Percentiles rank a stretch among this genome's conserved stretches.
These are phyloP conservation scores for Hemitrygon akajei DNA, from an alignment of 2,797 vertebrate species.

Conservation along the genomic window DNA sequence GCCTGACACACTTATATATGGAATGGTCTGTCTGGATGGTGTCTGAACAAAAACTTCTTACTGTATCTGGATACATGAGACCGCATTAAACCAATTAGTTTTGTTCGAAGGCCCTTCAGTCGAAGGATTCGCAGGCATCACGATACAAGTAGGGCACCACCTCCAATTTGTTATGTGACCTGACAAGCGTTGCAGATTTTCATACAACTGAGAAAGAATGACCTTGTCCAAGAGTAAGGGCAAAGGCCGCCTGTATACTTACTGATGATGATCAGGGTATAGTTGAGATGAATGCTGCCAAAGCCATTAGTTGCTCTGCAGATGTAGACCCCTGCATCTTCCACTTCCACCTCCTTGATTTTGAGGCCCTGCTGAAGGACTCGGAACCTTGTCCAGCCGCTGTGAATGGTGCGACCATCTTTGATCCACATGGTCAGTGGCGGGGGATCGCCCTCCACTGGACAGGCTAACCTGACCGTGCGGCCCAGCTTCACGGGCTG, in stretches of 20 bases:
- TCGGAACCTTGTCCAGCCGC: slow-evolving; percentile 49
- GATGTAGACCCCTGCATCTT: slow-evolving; percentile 50
- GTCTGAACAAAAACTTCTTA: too few relatives aligned
- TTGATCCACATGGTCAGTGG: slow-evolving; percentile 75
- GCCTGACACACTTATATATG: too few relatives aligned
- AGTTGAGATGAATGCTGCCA: slow-evolving; percentile 52
- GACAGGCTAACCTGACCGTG: slow-evolving; percentile 66
- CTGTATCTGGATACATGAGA: too few relatives aligned
- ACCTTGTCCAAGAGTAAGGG: background rate
- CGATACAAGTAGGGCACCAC: background rate
- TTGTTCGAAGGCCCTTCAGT: background rate
- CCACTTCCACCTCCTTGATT: slow-evolving; percentile 49
- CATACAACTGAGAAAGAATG: background rate
- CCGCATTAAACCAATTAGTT: too few relatives aligned
- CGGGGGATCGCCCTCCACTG: slow-evolving; percentile 68
- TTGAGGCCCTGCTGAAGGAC: slow-evolving; percentile 47
- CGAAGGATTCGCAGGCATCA: background rate
- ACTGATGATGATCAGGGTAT: slow-evolving; percentile 51
- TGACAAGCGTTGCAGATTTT: background rate
- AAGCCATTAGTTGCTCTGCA: slow-evolving; percentile 54
- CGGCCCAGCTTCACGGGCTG: slow-evolving; percentile 53
- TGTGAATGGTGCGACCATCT: slow-evolving; percentile 56
- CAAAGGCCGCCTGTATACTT: slow-evolving; percentile 32
- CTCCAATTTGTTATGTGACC: background rate
- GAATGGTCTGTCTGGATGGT: too few relatives aligned